Conservation (phyloP, 2,797 vertebrate genomes). For the Hybognathus amarus region DNA sequence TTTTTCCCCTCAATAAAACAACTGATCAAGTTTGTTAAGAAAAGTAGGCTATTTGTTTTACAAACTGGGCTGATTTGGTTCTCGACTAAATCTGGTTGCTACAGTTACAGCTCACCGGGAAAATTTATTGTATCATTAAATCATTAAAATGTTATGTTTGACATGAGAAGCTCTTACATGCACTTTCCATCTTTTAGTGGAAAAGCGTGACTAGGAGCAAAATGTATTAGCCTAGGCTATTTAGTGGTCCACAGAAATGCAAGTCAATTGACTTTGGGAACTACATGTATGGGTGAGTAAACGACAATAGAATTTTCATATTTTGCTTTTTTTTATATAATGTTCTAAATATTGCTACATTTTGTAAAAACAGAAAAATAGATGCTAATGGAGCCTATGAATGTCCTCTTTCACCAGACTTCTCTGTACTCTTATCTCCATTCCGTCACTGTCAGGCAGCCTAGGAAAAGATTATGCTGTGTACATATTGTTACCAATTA, state of each 20-base stretch:
- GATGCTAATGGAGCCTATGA: conserved; percentile 74
- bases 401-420: conserved; percentile 71
- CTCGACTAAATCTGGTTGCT: neutral
- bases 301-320: neutral
- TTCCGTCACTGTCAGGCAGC: conserved; percentile 67
- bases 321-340: neutral
- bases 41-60: neutral
- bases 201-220: neutral
- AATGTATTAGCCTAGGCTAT: neutral
- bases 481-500: conserved; percentile 80
- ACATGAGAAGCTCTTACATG: neutral
- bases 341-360: neutral
- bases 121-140: neutral
- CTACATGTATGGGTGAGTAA: neutral
- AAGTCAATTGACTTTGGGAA: neutral
- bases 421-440: conserved; percentile 74
- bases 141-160: neutral
- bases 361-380: conserved; percentile 46
- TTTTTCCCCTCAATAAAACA: neutral
- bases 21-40: no score
- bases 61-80: neutral
- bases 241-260: neutral
- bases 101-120: neutral
- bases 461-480: conserved; percentile 73
- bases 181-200: neutral